Evolutionary conservation across 2,113 vertebrate genomes (phyloP), one percentile per base, ranked within the genome.

Genomic region (Percina caprodes): DNA sequence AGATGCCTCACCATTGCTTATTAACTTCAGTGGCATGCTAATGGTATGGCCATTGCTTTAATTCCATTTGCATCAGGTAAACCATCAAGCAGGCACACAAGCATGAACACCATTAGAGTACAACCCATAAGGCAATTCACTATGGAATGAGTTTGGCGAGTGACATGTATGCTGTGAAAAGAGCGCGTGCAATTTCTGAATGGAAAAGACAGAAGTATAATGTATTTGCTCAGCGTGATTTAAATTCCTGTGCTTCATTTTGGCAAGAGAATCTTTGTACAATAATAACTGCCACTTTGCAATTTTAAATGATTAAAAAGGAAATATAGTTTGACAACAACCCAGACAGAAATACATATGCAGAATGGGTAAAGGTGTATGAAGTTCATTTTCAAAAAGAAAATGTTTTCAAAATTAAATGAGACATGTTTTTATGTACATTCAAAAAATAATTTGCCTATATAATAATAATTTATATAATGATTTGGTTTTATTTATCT

Each of bases 21-120:
- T 67, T 56, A 80, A 76, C 74, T 55, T 39, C 75, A 51, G 45
- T 39, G 61, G 62, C 61, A 66, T 69, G 60, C 83, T 85, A 88
- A 91, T 84, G 89, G 75, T 79, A 59, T 52, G 77, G 74, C 72
- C 58, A 69, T 77, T 78, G 68, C 71, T 78, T 74, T 89, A 69
- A 88, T 80, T 59, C 48, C 69, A 88, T 89, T 86, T 88, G 63
- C 56, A 68, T 77, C 23, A 3, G 56, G 35, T 56, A 84, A 88
- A 78, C 66, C 56, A 85, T 87, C 76, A 68, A 63, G 67, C 67
- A 61, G 63, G 70, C 65, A 62, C 70, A 66, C 14, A 61, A 58
- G 68, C 55, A 70, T 51, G 58, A 88, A 84, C 52, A 13, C 63
- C 77, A 89, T 92, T 77, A 87, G 65, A 13, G 54, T 39, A 26